Evolutionary conservation across 1,140 invertebrate genomes (phyloP), one percentile per base, ranked within the genome.

Genomic region (Trichomalopsis sarcophagae): DNA sequence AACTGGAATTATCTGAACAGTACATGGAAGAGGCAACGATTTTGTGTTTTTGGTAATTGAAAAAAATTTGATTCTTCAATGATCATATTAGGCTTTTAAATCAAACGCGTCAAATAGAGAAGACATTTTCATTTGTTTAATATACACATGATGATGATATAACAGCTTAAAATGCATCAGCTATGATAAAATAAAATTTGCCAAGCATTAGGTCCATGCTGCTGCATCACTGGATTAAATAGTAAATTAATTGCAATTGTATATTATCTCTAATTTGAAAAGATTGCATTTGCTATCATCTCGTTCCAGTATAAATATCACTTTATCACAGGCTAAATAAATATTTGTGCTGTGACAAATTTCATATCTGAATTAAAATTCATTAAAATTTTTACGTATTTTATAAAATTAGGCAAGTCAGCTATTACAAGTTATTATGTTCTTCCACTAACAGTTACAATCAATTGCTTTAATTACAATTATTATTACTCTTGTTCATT

Each of bases 301-400:
- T 80, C 47, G 74, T 74, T 27, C 13, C 13, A 81, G n/a, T 81
- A 80, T 47, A 76, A 74, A 85, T 75, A 85, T 85, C 40, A 66
- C n/a, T 62, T 80, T 69, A 80, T 84, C 83, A 84, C 83, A 84
- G 77, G n/a, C 76, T 74, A 80, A 84, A 84, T 80, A 71, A 79
- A 84, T 36, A 66, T 80, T 81, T 85, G 84, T 81, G 73, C 77
- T 76, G 71, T 81, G 78, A 81, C 78, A 74, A 27, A 66, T 84
- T 84, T 47, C 14, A 84, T 81, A 11, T 69, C 10, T 50, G 4
- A 33, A 81, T 81, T 69, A 76, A 44, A 44, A 81, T 76, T 76
- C 11, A n/a, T n/a, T 62, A 62, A 62, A 21, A n/a, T 62, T 6
- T 76, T 68, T 80, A 84, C 21, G 75, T 40, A 44, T 50, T 11